Percentiles rank a stretch among this genome's conserved stretches.
phyloP scores from a whole-genome alignment of 2,888 invertebrate genomes.

The Mesorhabditis spiculigera region DNA sequence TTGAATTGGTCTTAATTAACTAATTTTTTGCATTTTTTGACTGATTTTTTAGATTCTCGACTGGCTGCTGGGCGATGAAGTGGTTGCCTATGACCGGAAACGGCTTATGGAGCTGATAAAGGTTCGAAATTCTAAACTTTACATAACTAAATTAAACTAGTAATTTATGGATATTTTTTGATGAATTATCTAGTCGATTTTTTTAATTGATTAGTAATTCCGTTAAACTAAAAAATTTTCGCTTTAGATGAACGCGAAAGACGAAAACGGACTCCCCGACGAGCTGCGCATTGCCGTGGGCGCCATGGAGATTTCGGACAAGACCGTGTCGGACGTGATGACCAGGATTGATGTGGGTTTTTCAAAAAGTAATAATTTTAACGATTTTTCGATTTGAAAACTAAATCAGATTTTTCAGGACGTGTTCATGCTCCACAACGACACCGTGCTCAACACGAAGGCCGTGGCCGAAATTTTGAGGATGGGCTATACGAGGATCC shows the following conservation, averaged over 20 bases:
- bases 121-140: too few species aligned
- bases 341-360: slow-evolving; percentile 74
- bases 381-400: background rate
- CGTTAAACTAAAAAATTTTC: too few species aligned
- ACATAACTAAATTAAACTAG: too few species aligned
- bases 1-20: slow-evolving; percentile 70
- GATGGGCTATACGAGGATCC: slow-evolving; percentile 84
- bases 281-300: slow-evolving; percentile 65
- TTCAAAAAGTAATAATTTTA: too few species aligned
- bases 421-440: slow-evolving; percentile 89
- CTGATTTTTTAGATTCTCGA: slow-evolving; percentile 37
- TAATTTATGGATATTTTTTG: too few species aligned
- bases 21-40: background rate
- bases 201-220: too few species aligned
- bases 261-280: slow-evolving; percentile 39
- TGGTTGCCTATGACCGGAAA: slow-evolving; percentile 93
- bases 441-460: slow-evolving; percentile 82
- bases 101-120: slow-evolving; percentile 85
- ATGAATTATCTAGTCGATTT: too few species aligned
- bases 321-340: slow-evolving; percentile 90
- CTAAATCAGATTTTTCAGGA: slow-evolving; percentile 68
- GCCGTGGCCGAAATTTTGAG: slow-evolving; percentile 94
- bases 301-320: slow-evolving; percentile 87
- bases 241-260: slow-evolving; percentile 59
- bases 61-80: slow-evolving; percentile 77